These are phyloP conservation scores for Hexactinellida sp. DNA, from an alignment of 37 sponge, comb jelly and placozoan species.

Conservation along the genomic window DNA sequence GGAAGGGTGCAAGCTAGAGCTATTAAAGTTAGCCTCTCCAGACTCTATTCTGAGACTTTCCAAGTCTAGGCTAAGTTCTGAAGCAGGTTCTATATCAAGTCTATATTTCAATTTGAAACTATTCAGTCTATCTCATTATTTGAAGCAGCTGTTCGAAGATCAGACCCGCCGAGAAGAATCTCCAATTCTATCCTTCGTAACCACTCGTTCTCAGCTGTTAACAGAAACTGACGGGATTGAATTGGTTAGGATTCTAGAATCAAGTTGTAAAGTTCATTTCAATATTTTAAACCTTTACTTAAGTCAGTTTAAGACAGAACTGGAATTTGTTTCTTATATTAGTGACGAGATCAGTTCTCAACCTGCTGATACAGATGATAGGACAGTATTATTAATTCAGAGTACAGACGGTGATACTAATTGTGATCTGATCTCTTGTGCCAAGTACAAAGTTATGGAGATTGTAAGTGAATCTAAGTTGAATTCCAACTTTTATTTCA, in stretches of 20 bases:
- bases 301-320: not conserved
- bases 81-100: not conserved
- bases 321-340: not conserved
- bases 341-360: not conserved
- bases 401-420: not conserved
- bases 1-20: not conserved
- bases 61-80: not conserved
- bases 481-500: not conserved
- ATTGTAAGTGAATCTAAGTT: not conserved
- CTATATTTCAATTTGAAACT: not conserved
- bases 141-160: not conserved
- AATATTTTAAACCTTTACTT: not conserved
- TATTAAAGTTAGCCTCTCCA: not conserved
- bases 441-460: not conserved
- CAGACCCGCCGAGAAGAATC: not conserved
- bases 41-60: not conserved
- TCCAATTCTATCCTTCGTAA: not conserved
- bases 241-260: not conserved
- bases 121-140: not conserved
- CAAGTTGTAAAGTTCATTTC: not conserved
- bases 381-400: not conserved
- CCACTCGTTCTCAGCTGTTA: not conserved
- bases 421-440: not conserved
- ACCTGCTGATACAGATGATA: not conserved
- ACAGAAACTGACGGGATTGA: not conserved